Conservation (phyloP, 2,888 invertebrate species). For the Synergus itoensis region DNA sequence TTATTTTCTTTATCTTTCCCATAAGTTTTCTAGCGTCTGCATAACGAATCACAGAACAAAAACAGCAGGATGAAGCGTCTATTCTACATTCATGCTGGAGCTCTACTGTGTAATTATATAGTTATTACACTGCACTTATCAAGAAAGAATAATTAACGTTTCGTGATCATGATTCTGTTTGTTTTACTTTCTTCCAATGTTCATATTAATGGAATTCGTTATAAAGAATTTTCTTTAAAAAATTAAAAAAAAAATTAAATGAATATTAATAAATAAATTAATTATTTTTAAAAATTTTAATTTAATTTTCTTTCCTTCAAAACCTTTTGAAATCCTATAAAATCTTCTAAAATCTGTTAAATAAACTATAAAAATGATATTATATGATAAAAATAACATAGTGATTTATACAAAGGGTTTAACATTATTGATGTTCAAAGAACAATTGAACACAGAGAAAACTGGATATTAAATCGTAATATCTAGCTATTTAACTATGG, state of each 20-base stretch:
- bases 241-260: no score
- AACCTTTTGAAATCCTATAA: not conserved
- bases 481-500: no score
- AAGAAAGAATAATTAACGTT: constrained; percentile 15
- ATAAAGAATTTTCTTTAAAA: not conserved
- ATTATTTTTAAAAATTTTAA: no score
- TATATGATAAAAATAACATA: no score
- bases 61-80: constrained; percentile 38
- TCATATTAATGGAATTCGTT: not conserved
- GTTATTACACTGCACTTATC: not conserved
- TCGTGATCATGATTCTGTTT: not conserved
- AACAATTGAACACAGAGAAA: no score
- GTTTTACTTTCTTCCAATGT: constrained; percentile 1
- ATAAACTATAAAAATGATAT: no score
- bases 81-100: constrained; percentile 42
- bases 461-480: no score
- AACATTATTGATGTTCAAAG: no score
- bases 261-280: no score
- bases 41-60: constrained; percentile 13
- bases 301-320: no score
- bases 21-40: constrained; percentile 24
- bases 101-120: constrained; percentile 31
- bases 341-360: not conserved
- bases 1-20: constrained; percentile 51
- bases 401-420: no score